Evolutionary conservation across 2,888 invertebrate species (phyloP), one percentile per base, ranked within the genome.

Genomic region (Linnaemya tessellans): DNA sequence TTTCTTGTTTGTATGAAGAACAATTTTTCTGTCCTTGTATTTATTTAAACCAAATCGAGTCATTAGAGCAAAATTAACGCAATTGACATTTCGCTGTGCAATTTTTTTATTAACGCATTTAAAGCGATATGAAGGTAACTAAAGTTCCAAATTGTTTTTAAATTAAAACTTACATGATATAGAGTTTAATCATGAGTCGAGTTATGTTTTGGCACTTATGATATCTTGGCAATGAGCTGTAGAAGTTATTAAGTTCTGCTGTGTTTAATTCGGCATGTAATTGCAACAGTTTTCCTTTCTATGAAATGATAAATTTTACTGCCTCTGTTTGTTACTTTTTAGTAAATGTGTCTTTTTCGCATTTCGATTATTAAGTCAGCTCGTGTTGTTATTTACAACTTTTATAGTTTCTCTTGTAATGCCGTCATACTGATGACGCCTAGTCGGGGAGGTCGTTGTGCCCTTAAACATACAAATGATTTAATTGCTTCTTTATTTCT

Each of bases 341-440:
- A 35, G 43, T 15, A 77, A 11, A 20, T 77, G 15, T 30, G 22
- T 13, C 25, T 15, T 10, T 15, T n/a, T 25, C 11, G 13, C 8
- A 20, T 51, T 13, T 74, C 30, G 30, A 30, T 22, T 54, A 54
- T 41, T 41, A 15, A 60, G 46, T 20, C 11, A 5, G 22, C 22
- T n/a, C 41, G 41, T 9, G 9, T 70, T 25, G 35, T 68, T 38
- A 22, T 70, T 56, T 41, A 43, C n/a, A 5, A 13, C 13, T 38
- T 9, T 74, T 25, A 38, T 25, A 15, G 13, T 80, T 58, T 25
- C 70, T 43, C 20, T 13, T 20, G 7, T 20, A 68, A 64, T 71
- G 58, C 20, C 49, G 65, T 77, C 56, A 75, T 51, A 25, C 70
- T 20, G 1, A 65, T 49, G 75, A 80, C 46, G 56, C 56, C 46